These are phyloP conservation scores for Charaxes varanes DNA, from an alignment of 1,140 invertebrate species.

Conservation along the genomic window DNA sequence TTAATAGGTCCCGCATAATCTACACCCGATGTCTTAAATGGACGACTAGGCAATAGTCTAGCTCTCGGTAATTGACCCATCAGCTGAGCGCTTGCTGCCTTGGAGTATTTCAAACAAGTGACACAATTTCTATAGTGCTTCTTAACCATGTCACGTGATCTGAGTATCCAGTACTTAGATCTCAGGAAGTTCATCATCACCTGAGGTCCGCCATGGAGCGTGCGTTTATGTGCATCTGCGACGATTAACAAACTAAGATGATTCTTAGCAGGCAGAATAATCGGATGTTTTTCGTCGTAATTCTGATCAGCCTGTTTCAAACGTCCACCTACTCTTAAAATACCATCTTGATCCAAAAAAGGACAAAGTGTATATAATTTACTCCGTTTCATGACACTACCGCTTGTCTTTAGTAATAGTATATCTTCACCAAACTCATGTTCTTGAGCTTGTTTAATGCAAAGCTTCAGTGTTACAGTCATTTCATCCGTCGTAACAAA, in stretches of 20 bases:
- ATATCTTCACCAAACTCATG: conserved; percentile 15
- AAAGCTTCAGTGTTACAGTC: not conserved
- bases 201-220: conserved; percentile 15
- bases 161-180: conserved; percentile 16
- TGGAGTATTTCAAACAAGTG: conserved; percentile 4
- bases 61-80: conserved; percentile 3
- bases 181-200: conserved; percentile 12
- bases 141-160: too few species aligned
- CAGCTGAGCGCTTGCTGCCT: not conserved
- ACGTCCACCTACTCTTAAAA: too few species aligned
- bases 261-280: conserved; percentile 13
- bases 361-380: too few species aligned
- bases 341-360: too few species aligned
- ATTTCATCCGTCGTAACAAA: conserved; percentile 12
- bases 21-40: not conserved
- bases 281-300: conserved; percentile 13
- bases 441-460: conserved; percentile 5
- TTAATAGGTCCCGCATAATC: too few species aligned
- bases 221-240: conserved; percentile 13
- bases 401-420: conserved; percentile 1
- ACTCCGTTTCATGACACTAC: conserved; percentile 14
- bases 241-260: conserved; percentile 12
- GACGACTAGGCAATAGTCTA: not conserved
- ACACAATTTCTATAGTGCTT: conserved; percentile 3
- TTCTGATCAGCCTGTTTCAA: conserved; percentile 7